Base-by-base conservation (phyloP, 2,888 invertebrate species). In the Standfussiana lucernea region DNA sequence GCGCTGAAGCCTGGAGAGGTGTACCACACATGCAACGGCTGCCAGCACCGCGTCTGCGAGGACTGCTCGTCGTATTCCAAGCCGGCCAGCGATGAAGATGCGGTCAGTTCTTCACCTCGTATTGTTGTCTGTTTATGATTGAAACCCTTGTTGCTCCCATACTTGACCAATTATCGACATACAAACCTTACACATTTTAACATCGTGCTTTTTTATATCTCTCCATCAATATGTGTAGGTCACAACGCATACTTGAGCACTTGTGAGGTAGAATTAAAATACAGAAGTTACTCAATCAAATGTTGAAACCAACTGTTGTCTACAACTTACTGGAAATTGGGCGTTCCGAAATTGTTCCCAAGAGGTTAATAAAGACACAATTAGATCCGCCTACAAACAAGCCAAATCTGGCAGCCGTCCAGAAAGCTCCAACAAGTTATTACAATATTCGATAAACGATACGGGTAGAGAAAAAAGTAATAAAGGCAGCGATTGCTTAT, bases 41-140 rank as follows among this genome's bases (percentile, higher is more conserved):
- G 99, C 95, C 98, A 98, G 91, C 98, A 99, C 92, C 97, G 98
- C 88, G 98, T 99, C 72, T 99, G 99, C 94, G 99, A 99, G 94
- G 99, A 99, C 95, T 99, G 99, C 93, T 99, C 99, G 86, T 99
- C 98, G 73, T 99, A 99, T 94, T 99, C 99, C 88, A 98, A 98
- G 91, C 97, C 98, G 77, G 98, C 98, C 82, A 98, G 98, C 91
- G 98, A 98, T 86, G 98, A 98, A 91, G 98, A 98, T 90, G 97
- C 98, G 95, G 98, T 98, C 92, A 97, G 74, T 40, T 40, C 15
- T n/a, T 40, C 64, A 8, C n/a, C 1, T n/a, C n/a, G 8, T 79
- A 62, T 70, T 59, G 7, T 40, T 42, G n/a, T 15, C n/a, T 40
- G 40, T 24, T 37, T 37, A 62, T 37, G 8, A 7, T n/a, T 40